Base-by-base conservation (phyloP, 2,797 vertebrate species). In the Lithobates sylvaticus region DNA sequence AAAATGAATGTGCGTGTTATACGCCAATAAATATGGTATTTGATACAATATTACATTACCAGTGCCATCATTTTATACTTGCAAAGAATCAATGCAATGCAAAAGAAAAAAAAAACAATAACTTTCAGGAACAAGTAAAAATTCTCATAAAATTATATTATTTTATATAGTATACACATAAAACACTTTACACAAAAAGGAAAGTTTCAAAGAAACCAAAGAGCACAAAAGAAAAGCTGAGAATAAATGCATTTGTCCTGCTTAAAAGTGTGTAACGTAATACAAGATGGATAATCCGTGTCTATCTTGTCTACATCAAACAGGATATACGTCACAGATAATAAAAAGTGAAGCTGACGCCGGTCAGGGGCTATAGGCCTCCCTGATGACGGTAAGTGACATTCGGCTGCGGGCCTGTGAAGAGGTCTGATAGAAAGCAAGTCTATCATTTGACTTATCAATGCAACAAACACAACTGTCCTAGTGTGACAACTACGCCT, bases 71-170 rank as follows among this genome's bases (percentile, higher is more conserved):
- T 39, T 10, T 39, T 39, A 39, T 39, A 39, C 8, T 39, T 39
- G 39, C 39, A 39, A 39, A 39, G 9, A 39, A 1, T 47, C 44
- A 47, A 47, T 13, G 42, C 42, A 42, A 50, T 10, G 13, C 50
- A 54, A 54, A 54, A 54, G 13, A 13, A 47, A 47, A 47, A 47
- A 47, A 12, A 12, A 47, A 12, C 8, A 54, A 54, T 54, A 54
- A 54, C 50, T 54, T 16, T 54, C 42, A 69, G 29, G 73, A 74
- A 42, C 39, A 54, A 78, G 34, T 86, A 79, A 68, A 86, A 88
- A 82, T 83, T 86, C 36, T 83, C 81, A 87, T 87, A 87, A 87
- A 87, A 87, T 87, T 84, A 87, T 87, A 87, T 87, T 87, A 87
- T 87, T 87, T 87, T 61, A 87, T 87, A 87, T 70, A 54, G 86